Base-by-base conservation (phyloP, 1,140 invertebrate species). In the Capitella teleta region DNA sequence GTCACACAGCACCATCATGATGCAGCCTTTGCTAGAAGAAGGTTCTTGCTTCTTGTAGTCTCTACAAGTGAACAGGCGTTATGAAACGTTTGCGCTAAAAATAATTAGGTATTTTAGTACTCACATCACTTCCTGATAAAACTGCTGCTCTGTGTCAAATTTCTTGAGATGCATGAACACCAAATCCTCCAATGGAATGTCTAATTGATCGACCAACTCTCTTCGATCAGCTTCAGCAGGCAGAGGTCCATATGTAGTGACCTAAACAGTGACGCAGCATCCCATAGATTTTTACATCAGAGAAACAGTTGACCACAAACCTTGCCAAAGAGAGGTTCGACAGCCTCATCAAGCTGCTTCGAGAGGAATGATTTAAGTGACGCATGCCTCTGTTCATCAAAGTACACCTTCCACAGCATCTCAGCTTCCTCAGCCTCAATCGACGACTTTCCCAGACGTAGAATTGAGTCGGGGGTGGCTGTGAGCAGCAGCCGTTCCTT, bases 1-100 rank as follows among this genome's bases (percentile, higher is more conserved):
- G 28, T 66, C 65, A 57, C 63, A 63, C 38, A 67, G 66, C 23
- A 69, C 46, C 19, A 69, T 45, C 26, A 69, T 41, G 12, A 69
- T 36, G n/a, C 47, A 40, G 2, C 53, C 53, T 14, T 26, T 46
- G 3, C 25, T 8, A 16, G 45, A 3, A n/a, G n/a, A n/a, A n/a
- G n/a, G n/a, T n/a, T n/a, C n/a, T n/a, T n/a, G n/a, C n/a, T n/a
- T n/a, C n/a, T n/a, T n/a, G n/a, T n/a, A n/a, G n/a, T n/a, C n/a
- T n/a, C n/a, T n/a, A n/a, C n/a, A n/a, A n/a, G n/a, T n/a, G n/a
- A n/a, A n/a, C n/a, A n/a, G n/a, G n/a, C n/a, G n/a, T n/a, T n/a
- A n/a, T n/a, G n/a, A n/a, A n/a, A n/a, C n/a, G n/a, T n/a, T n/a
- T n/a, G n/a, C n/a, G n/a, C n/a, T n/a, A n/a, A n/a, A n/a, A n/a